Percentiles rank a stretch among this genome's conserved stretches.
Evolutionary conservation across 53 echinoderm and acorn worm genomes (phyloP).

Genomic region (Actinopyga echinites): DNA sequence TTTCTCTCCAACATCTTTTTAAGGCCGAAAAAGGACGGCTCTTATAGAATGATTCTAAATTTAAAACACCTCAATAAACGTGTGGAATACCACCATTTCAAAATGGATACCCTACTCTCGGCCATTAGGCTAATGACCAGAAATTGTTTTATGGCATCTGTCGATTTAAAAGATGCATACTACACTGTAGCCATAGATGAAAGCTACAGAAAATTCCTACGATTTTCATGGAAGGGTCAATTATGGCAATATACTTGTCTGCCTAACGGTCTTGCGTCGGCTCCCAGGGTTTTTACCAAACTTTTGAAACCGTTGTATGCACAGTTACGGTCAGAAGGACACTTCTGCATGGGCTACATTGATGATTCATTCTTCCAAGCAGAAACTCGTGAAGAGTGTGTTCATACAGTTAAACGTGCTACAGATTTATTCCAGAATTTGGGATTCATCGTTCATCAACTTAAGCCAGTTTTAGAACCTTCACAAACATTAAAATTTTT

Average conservation of each 20-base stretch:
- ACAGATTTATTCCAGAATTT: not conserved
- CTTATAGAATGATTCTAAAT: conserved; percentile 55
- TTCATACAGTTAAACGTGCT: not conserved
- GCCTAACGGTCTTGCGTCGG: conserved; percentile 55
- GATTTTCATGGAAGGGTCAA: conserved; percentile 33
- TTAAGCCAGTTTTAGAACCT: conserved; percentile 36
- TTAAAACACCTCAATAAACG: conserved; percentile 54
- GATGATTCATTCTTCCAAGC: conserved; percentile 46
- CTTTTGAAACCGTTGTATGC: conserved; percentile 50
- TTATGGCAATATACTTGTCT: conserved; percentile 52
- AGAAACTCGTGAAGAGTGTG: conserved; percentile 27
- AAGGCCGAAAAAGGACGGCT: conserved; percentile 48
- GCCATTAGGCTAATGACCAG: conserved; percentile 42
- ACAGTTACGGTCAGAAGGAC: not conserved
- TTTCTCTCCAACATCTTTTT: conserved; percentile 53
- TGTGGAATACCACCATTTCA: conserved; percentile 63
- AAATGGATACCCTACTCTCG: conserved; percentile 54
- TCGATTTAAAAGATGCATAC: conserved; percentile 62
- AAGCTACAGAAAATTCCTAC: conserved; percentile 22
- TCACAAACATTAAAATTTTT: conserved; percentile 21
- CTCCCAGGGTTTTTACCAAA: conserved; percentile 53
- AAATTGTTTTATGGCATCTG: conserved; percentile 54
- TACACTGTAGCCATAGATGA: conserved; percentile 51
- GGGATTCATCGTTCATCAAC: conserved; percentile 32
- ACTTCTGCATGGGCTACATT: conserved; percentile 39